These are phyloP conservation scores for Podarcis muralis DNA, from an alignment of 2,113 vertebrate genomes.

Conservation along the genomic window DNA sequence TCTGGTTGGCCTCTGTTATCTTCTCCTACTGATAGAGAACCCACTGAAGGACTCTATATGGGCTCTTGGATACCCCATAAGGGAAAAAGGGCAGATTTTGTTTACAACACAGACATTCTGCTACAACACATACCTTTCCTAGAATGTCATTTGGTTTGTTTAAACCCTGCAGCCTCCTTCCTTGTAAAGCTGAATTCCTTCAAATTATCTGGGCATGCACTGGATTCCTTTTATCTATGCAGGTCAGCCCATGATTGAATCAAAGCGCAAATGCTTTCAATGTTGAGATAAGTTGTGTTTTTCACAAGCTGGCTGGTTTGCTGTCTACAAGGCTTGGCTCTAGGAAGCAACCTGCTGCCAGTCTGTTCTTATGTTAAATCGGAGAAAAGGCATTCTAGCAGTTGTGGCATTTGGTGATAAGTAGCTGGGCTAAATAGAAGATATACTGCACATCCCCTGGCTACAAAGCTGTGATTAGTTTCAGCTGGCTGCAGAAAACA, in stretches of 20 bases:
- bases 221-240: constrained; percentile 11
- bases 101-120: not conserved
- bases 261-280: constrained; percentile 17
- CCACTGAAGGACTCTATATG: no score
- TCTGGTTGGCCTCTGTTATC: no score
- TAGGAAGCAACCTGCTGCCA: constrained; percentile 39
- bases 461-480: constrained; percentile 54
- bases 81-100: no score
- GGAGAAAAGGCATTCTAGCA: constrained; percentile 25
- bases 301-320: constrained; percentile 25
- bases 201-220: not conserved
- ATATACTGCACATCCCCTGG: constrained; percentile 44
- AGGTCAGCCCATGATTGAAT: not conserved
- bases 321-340: constrained; percentile 26
- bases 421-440: constrained; percentile 61
- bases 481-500: constrained; percentile 43
- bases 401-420: constrained; percentile 65
- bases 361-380: constrained; percentile 49
- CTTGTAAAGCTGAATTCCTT: not conserved
- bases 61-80: no score
- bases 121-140: not conserved
- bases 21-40: no score
- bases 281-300: constrained; percentile 25
- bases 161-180: not conserved
- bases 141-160: not conserved